Evolutionary conservation across 2,888 invertebrate species (phyloP), one percentile per base, ranked within the genome.

Genomic region (Tigriopus californicus): DNA sequence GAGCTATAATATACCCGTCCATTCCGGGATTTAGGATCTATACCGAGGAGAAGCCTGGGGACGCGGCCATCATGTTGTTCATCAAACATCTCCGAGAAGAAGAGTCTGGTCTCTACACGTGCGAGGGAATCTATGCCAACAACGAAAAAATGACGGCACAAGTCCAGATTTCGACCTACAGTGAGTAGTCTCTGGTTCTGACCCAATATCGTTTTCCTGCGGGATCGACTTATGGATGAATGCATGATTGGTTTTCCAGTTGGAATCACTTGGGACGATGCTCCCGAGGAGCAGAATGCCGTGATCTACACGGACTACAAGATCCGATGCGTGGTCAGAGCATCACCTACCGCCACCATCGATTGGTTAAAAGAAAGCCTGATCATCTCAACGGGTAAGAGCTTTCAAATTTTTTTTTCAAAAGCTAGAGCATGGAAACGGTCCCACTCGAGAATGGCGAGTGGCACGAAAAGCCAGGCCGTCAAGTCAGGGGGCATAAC

Each of bases 211-310:
- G 4, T 5, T 33, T 33, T 33, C 8, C 33, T 33, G 4, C 33
- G 33, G 33, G 33, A 33, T 5, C 8, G 33, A 33, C 13, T 41
- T 10, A 41, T 10, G 22, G 20, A 44, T 41, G 18, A 8, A 13
- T n/a, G 48, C 57, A 40, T 52, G 41, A 56, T 60, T 56, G 60
- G 58, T 61, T 65, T 70, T 73, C 60, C 72, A 89, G 89, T 84
- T 68, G 83, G 84, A 46, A 87, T 91, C 61, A 85, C 83, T 62
- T 87, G 85, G 81, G 80, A 80, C 13, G 83, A 90, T 70, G 89
- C 89, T 0, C 87, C 89, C 42, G 78, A 77, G 67, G 81, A 82
- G 67, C 90, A 91, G 70, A 83, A 78, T 67, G 85, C 89, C 1
- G 82, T 82, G 24, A 77, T 83, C 60, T 83, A 83, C 33, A 75